Evolutionary conservation across 2,888 invertebrate genomes (phyloP).

Genomic region (Cartodere bifasciata): DNA sequence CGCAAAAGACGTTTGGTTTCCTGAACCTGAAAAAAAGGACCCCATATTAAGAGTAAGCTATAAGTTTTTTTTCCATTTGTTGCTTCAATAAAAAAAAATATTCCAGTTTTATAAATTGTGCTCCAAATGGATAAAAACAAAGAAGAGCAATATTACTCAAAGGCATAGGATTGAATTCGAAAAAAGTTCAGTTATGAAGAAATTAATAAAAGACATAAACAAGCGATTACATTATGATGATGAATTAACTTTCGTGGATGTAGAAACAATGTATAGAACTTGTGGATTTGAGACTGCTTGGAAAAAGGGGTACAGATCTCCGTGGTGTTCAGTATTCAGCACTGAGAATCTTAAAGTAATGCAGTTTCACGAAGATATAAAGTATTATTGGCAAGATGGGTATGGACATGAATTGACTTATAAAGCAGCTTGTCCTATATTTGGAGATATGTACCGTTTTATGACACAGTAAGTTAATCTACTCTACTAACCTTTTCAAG

Average conservation of each 20-base stretch:
- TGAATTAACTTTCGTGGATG: slow-evolving; percentile 37
- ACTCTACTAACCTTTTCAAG: too few species aligned
- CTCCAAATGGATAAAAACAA: slow-evolving; percentile 27
- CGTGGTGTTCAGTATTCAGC: slow-evolving; percentile 70
- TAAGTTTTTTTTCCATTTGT: neutral
- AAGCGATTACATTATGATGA: slow-evolving; percentile 45
- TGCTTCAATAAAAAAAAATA: slow-evolving; percentile 5
- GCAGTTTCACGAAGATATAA: slow-evolving; percentile 65
- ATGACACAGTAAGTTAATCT: slow-evolving; percentile 44
- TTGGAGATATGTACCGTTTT: slow-evolving; percentile 55
- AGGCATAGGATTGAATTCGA: slow-evolving; percentile 24
- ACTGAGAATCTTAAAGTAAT: slow-evolving; percentile 46
- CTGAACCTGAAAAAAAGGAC: slow-evolving; percentile 43
- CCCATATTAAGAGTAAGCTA: slow-evolving; percentile 30
- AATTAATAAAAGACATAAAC: slow-evolving; percentile 45
- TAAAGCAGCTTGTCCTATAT: slow-evolving; percentile 60
- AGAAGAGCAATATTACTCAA: slow-evolving; percentile 24
- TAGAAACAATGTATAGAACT: slow-evolving; percentile 53
- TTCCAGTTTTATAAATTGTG: slow-evolving; percentile 34
- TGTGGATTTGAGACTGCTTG: slow-evolving; percentile 80
- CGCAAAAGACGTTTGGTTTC: slow-evolving; percentile 48
- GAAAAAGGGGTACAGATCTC: slow-evolving; percentile 47
- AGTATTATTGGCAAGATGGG: slow-evolving; percentile 73
- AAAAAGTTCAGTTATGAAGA: slow-evolving; percentile 32
- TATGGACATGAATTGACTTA: slow-evolving; percentile 64